Conservation (phyloP, 2,113 vertebrate species). For the Gnathonemus echidnorhynchus region DNA sequence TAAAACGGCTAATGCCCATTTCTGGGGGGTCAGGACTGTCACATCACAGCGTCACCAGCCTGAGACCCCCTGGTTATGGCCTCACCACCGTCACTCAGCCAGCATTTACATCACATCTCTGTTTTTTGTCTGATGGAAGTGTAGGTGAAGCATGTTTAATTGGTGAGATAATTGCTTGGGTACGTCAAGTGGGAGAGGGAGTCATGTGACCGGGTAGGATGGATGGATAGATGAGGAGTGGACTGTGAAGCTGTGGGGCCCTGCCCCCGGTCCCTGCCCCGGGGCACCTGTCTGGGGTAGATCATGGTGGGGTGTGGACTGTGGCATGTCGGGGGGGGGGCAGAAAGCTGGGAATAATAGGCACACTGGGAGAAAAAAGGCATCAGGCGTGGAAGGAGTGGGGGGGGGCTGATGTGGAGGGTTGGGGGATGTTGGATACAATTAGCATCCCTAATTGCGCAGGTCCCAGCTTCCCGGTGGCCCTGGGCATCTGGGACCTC, state of each 20-base stretch:
- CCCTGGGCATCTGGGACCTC: conserved; percentile 45
- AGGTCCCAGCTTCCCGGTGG: conserved; percentile 12
- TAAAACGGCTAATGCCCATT: neutral
- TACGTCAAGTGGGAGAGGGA: neutral
- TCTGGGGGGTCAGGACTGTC: neutral
- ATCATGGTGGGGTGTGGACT: neutral
- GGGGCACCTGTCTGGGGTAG: neutral
- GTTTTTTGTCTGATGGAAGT: neutral
- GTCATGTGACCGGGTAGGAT: neutral
- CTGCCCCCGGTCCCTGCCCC: neutral
- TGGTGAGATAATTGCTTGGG: neutral
- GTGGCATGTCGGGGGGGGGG: neutral
- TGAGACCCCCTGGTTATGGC: neutral
- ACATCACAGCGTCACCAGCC: neutral
- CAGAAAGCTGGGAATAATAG: conserved; percentile 22
- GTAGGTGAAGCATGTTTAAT: conserved; percentile 6
- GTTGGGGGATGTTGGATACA: conserved; percentile 36
- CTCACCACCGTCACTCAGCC: neutral
- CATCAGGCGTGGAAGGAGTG: conserved; percentile 18
- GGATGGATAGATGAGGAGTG: neutral
- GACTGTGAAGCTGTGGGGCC: neutral
- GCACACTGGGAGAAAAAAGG: conserved; percentile 25
- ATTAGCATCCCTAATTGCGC: conserved; percentile 50
- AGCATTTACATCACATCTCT: neutral
- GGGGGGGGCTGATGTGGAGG: conserved; percentile 25